Evolutionary conservation across 2,113 vertebrate genomes (phyloP).

Genomic region (Gallinago media): DNA sequence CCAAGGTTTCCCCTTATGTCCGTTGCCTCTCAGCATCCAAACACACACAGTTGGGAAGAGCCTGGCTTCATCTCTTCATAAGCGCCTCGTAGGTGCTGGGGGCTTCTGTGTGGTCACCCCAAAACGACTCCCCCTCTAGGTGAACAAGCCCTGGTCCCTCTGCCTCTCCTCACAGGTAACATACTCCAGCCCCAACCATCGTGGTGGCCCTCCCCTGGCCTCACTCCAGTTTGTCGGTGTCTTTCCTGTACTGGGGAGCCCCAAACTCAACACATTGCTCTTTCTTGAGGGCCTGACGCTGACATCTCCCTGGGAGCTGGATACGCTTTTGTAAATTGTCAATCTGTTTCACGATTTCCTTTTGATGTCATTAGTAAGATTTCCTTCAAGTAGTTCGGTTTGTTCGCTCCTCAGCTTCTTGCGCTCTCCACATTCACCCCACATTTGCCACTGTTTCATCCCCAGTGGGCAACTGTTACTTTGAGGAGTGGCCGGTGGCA

Average conservation of each 20-base stretch:
- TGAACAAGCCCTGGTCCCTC: background rate
- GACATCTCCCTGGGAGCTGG: no score
- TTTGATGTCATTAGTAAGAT: no score
- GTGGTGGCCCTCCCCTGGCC: background rate
- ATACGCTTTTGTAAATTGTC: no score
- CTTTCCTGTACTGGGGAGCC: rapidly evolving
- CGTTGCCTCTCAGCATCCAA: background rate
- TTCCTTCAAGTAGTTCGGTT: no score
- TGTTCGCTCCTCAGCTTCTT: no score
- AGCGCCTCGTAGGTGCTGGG: background rate
- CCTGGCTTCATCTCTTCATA: background rate
- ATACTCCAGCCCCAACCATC: rapidly evolving
- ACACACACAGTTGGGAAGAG: rapidly evolving
- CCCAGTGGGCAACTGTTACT: no score
- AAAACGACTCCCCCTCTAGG: background rate
- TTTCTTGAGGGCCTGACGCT: no score
- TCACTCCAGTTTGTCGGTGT: rapidly evolving
- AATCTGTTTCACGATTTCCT: no score
- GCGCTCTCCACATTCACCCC: no score
- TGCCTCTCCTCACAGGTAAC: background rate
- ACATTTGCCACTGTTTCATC: no score
- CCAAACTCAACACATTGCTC: rapidly evolving
- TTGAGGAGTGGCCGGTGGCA: no score
- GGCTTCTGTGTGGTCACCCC: background rate
- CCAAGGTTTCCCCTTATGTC: background rate